Base-by-base conservation (phyloP, 2,888 invertebrate genomes). In the Tenthredo distinguenda region DNA sequence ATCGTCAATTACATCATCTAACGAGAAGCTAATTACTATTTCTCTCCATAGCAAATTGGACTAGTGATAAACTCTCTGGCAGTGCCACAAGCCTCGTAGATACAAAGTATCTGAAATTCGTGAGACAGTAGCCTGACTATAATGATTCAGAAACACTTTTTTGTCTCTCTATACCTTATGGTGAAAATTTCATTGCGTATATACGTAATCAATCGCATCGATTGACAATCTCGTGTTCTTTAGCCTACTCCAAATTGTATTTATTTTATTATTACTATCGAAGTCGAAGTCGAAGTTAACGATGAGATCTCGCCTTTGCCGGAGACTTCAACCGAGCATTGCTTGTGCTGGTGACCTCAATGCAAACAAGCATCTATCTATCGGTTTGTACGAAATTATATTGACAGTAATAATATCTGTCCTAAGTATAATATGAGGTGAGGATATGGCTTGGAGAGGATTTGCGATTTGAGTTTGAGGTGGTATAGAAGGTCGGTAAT, bases 321-420 rank as follows among this genome's bases (percentile, higher is more conserved):
- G 77, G 77, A 77, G 77, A 77, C 34, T 77, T 55, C 77, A 40
- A 77, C 77, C 34, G 34, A 34, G 10, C 55, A 77, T 77, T 18
- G 47, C 77, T 55, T 6, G 34, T 55, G 77, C 77, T 9, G 55
- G 77, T 77, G 77, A 77, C 55, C 31, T 77, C 77, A 77, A 77
- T 55, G 47, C 55, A 55, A 77, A 77, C 31, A 77, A 55, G 55
- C 12, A 74, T 47, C n/a, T 34, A n/a, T 6, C 9, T 74, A 74
- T 74, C 72, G 43, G n/a, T 40, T 74, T 43, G 72, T 74, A 43
- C 43, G 21, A 43, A 74, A 74, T n/a, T 74, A 76, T 50, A 55
- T 77, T 55, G 77, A 43, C 72, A 74, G 72, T 43, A 74, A 74
- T 74, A 74, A 74, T 74, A 43, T 74, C 72, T 74, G 40, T 74